Evolutionary conservation across 1,140 invertebrate species (phyloP).

Genomic region (Lutraria rhynchaena): DNA sequence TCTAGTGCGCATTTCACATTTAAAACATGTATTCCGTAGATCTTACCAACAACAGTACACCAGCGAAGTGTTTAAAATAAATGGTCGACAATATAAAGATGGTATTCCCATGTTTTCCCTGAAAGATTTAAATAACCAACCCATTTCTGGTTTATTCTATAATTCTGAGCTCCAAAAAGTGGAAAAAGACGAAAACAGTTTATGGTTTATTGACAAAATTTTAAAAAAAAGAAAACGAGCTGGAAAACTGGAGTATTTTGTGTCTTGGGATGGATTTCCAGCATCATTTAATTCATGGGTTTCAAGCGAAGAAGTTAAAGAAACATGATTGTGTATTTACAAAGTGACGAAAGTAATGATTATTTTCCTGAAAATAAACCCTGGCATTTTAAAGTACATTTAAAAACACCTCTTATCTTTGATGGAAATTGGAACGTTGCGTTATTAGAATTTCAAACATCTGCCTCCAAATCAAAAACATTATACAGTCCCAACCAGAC

Average conservation of each 20-base stretch:
- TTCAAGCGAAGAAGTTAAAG: too few relatives aligned
- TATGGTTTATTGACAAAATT: slow-evolving; percentile 43
- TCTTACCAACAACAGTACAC: slow-evolving; percentile 52
- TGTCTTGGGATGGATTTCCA: slow-evolving; percentile 42
- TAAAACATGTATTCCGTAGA: slow-evolving; percentile 37
- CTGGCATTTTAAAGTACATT: slow-evolving; percentile 38
- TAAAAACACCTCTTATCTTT: slow-evolving; percentile 18
- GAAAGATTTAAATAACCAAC: slow-evolving; percentile 24
- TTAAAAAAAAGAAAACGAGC: slow-evolving; percentile 39
- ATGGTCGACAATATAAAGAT: slow-evolving; percentile 2
- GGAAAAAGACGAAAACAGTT: slow-evolving; percentile 48
- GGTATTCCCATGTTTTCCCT: slow-evolving; percentile 48
- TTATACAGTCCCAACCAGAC: too few relatives aligned
- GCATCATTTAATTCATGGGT: slow-evolving; percentile 35
- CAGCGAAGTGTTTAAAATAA: slow-evolving; percentile 56
- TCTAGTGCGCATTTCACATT: slow-evolving; percentile 46
- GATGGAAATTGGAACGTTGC: slow-evolving; percentile 39
- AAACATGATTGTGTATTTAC: too few relatives aligned
- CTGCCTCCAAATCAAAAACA: too few relatives aligned
- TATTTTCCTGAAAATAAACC: slow-evolving; percentile 18
- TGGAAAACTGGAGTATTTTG: slow-evolving; percentile 35
- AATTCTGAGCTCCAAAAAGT: slow-evolving; percentile 45
- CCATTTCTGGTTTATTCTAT: slow-evolving; percentile 31
- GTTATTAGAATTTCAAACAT: too few relatives aligned
- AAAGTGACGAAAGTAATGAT: slow-evolving; percentile 16